phyloP scores from a whole-genome alignment of 1,140 invertebrate species.

The Ooceraea biroi region DNA sequence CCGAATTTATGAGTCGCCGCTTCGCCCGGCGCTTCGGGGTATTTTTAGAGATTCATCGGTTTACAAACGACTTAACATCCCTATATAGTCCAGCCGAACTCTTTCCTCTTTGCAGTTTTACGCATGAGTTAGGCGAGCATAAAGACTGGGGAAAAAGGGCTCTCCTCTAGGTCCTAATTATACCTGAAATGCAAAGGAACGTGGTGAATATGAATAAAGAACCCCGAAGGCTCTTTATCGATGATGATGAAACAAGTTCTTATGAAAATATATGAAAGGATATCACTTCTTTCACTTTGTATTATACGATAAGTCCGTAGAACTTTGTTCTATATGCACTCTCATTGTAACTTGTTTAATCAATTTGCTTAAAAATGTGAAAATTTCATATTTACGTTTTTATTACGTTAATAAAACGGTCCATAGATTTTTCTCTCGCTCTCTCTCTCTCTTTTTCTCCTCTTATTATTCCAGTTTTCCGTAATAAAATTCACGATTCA shows the following conservation, averaged over 20 bases:
- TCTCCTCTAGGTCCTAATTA: conserved; percentile 24
- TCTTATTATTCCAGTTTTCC: not conserved
- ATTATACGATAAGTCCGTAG: not conserved
- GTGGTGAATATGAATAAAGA: conserved; percentile 5
- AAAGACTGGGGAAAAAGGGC: conserved; percentile 34
- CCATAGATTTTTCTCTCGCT: too few species aligned
- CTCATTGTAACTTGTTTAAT: not conserved
- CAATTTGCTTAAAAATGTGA: not conserved
- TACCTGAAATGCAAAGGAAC: conserved; percentile 10
- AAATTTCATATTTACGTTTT: not conserved
- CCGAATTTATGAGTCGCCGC: conserved; percentile 63
- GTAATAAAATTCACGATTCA: not conserved
- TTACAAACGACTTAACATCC: conserved; percentile 49
- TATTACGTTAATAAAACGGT: not conserved
- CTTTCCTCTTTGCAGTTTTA: conserved; percentile 39
- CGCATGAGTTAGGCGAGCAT: conserved; percentile 20
- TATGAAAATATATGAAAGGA: not conserved
- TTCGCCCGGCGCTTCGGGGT: conserved; percentile 3
- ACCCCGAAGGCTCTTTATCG: conserved; percentile 9
- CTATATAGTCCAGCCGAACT: not conserved
- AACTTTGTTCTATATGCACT: not conserved
- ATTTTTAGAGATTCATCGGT: conserved; percentile 59
- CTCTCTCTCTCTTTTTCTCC: not conserved
- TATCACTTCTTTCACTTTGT: not conserved
- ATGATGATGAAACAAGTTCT: conserved; percentile 13